A percentile compares a stretch with the other conserved stretches of the same genome.
These are phyloP conservation scores for Myotis lucifugus DNA, from an alignment of 2,113 vertebrate species.

Conservation along the genomic window DNA sequence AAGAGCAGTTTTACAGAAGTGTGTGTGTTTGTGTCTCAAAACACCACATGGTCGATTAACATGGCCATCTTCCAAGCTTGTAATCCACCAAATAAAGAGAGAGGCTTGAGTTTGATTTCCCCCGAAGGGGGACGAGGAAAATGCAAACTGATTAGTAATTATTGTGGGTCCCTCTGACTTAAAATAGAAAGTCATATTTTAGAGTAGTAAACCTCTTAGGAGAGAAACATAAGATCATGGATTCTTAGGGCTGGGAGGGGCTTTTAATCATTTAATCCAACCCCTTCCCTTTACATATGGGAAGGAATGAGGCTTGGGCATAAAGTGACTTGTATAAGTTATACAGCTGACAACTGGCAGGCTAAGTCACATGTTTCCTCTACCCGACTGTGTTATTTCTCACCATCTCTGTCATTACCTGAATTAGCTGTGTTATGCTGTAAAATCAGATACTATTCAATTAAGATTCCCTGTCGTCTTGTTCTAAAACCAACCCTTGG, in stretches of 20 bases:
- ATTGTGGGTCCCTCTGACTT: neutral
- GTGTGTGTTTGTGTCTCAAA: neutral
- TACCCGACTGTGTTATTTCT: neutral
- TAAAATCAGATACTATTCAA: neutral
- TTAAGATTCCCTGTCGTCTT: neutral
- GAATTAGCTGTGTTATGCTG: neutral
- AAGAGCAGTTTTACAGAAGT: constrained; percentile 23
- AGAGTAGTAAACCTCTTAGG: neutral
- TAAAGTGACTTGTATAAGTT: neutral
- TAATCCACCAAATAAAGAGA: neutral
- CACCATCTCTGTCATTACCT: neutral
- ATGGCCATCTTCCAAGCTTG: neutral
- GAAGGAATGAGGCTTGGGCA: neutral
- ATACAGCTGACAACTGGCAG: neutral
- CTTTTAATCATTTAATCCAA: neutral
- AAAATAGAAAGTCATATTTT: constrained; percentile 1
- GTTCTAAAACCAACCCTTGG: neutral
- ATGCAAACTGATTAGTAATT: neutral
- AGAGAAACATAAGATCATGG: constrained; percentile 47
- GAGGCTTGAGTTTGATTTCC: constrained; percentile 11
- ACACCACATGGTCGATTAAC: neutral
- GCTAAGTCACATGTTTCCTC: neutral
- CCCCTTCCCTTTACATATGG: neutral
- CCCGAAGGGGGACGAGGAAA: neutral
- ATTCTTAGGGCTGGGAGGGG: neutral